Evolutionary conservation across 2,797 vertebrate species (phyloP), one percentile per base, ranked within the genome.

Genomic region (Naso thynnoides): DNA sequence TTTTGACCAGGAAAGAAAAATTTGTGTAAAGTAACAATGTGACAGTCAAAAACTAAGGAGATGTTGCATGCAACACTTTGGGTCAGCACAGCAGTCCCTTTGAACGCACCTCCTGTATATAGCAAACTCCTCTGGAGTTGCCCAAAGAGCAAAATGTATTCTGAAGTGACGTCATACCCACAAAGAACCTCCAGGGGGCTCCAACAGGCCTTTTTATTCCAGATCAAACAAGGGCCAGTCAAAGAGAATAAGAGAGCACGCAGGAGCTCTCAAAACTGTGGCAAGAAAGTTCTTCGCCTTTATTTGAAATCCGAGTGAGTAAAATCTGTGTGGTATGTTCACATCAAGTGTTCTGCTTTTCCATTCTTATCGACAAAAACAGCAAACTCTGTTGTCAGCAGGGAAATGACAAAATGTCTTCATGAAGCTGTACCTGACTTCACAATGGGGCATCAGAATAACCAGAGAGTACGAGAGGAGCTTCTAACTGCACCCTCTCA

Each of bases 231-330:
- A 66, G 71, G 69, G 61, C 70, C 27, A n/a, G 85, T 92, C 89
- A 93, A 91, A 92, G 84, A 89, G 90, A 93, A 93, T 93, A 86
- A 60, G 58, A 89, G 87, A 94, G 86, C 83, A 79, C 56, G 45
- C 48, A 69, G 82, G 83, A 60, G 55, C 88, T 79, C 88, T 79
- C 78, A 64, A 64, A 76, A 55, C 81, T 61, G 78, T 70, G 65
- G 81, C 87, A 85, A 84, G 82, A 78, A 89, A 84, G 79, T 87
- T 90, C 76, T 83, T 73, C 54, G 52, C 76, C 64, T 81, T 86
- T 54, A 64, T 49, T 47, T 79, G 53, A 82, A 83, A 81, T 72
- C 63, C 41, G 57, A 83, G 76, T 19, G 38, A 82, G 73, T 68
- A 60, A 73, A 86, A 65, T 81, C 75, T 66, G 75, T 57, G 77